Evolutionary conservation across 2,888 invertebrate genomes (phyloP), one percentile per base, ranked within the genome.

Genomic region (Mythimna albipuncta): DNA sequence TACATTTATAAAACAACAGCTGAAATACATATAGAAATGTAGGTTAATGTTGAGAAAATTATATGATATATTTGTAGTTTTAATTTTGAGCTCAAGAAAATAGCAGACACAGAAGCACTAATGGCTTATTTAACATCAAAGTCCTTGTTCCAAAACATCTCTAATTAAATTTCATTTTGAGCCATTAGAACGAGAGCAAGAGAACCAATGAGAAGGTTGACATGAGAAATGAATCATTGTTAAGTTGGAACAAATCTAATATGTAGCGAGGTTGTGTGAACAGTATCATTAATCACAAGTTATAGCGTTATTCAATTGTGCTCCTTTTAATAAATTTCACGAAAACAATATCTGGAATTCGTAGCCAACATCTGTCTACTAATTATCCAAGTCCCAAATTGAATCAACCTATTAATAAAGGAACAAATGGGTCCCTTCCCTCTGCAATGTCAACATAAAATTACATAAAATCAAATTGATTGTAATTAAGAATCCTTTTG

Each of bases 321-420:
- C 47, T 54, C n/a, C 21, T 57, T 66, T 62, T 52, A 62, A 47
- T 50, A 57, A 21, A 38, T 63, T 55, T 59, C 50, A 7, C 26
- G 21, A 11, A 26, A 67, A 66, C 59, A 63, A 82, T 69, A 62
- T 65, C 50, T 61, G 52, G 57, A 75, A 69, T 47, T 47, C 47
- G 55, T 35, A 70, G 38, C 41, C 63, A 68, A 69, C 52, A 63
- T 70, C 41, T 66, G 70, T 21, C 70, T 77, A 47, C 47, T 82
- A 81, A 84, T 85, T 81, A 79, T 70, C 21, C 1, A 41, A 66
- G 54, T 72, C 59, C 64, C 64, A 73, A 83, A 86, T 84, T 79
- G 75, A 83, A 72, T 81, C 72, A 69, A 44, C 61, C 70, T 44
- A 78, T 82, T 77, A 79, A 80, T 85, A 74, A 71, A 61, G 72